Conservation (phyloP, 2,888 invertebrate genomes). For the Plagodis pulveraria region DNA sequence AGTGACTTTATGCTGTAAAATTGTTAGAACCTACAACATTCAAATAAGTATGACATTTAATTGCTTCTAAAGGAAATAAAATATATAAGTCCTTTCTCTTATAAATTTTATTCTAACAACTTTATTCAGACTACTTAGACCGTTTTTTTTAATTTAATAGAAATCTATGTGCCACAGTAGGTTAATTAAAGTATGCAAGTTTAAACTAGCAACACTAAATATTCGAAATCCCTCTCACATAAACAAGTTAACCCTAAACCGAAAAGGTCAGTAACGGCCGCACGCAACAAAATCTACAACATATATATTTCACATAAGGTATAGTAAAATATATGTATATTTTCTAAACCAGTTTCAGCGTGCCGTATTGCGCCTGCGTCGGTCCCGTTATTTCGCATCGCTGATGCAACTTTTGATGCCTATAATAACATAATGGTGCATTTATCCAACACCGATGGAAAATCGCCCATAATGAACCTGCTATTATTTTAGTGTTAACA, state of each 20-base stretch:
- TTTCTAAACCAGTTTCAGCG: conserved; percentile 75
- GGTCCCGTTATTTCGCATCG: conserved; percentile 72
- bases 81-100: too few relatives aligned
- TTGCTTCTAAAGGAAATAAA: too few relatives aligned
- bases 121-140: too few relatives aligned
- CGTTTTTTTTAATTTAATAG: too few relatives aligned
- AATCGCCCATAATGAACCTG: conserved; percentile 41
- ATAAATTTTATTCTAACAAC: too few relatives aligned
- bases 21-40: too few relatives aligned
- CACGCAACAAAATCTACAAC: conserved; percentile 58
- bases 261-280: conserved; percentile 70
- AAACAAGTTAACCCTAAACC: conserved; percentile 62
- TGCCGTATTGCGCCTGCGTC: conserved; percentile 26
- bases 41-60: too few relatives aligned
- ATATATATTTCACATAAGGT: conserved; percentile 28
- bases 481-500: conserved; percentile 44
- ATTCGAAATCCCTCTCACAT: conserved; percentile 37
- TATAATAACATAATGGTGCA: conserved; percentile 80
- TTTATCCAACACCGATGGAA: conserved; percentile 48
- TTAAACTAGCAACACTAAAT: conserved; percentile 7
- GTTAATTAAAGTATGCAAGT: too few relatives aligned
- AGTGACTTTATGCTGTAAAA: not conserved
- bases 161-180: too few relatives aligned
- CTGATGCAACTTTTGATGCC: conserved; percentile 80
- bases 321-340: conserved; percentile 45